phyloP scores from a whole-genome alignment of 2,113 vertebrate species.

The Atherinomorus stipes region DNA sequence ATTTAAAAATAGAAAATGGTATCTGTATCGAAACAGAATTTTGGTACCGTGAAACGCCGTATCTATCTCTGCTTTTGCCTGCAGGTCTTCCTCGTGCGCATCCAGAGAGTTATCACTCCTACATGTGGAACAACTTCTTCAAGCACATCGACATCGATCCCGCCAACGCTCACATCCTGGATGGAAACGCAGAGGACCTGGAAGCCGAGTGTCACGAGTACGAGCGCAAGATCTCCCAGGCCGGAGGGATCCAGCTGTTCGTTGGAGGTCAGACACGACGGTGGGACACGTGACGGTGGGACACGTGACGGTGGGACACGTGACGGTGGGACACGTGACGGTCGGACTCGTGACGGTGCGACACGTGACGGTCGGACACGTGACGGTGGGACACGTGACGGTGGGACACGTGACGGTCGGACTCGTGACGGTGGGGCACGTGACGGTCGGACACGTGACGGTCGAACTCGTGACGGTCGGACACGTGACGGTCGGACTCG shows the following conservation, averaged over 20 bases:
- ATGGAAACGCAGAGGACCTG: constrained; percentile 90
- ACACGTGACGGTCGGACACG: no score
- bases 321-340: no score
- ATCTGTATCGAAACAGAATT: no score
- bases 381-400: no score
- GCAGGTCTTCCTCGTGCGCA: constrained; percentile 91
- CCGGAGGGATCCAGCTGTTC: constrained; percentile 93
- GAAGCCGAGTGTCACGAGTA: constrained; percentile 89
- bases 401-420: background rate
- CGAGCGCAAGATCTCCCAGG: constrained; percentile 90
- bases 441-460: no score
- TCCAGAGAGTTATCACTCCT: constrained; percentile 95
- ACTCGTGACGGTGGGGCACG: no score
- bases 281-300: no score
- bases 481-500: no score
- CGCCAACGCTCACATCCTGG: constrained; percentile 91
- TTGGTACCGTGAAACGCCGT: no score
- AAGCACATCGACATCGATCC: constrained; percentile 93
- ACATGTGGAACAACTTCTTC: constrained; percentile 99
- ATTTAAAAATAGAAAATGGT: no score
- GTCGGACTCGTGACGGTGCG: no score
- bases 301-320: no score
- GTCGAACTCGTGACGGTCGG: background rate
- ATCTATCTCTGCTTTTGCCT: background rate
- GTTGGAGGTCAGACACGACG: constrained; percentile 86